Percentiles rank a stretch among this genome's conserved stretches.
Evolutionary conservation across 1,140 invertebrate genomes (phyloP).

Genomic region (Bombyx mori): ASM3026992v2 NC_085128.1:17959501-17960000

Average conservation of each 20-base stretch:
- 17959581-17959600: slow-evolving; percentile 40
- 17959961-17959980: slow-evolving; percentile 38
- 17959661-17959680: slow-evolving; percentile 53
- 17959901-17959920: slow-evolving; percentile 10
- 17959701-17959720: background rate
- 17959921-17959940: slow-evolving; percentile 68
- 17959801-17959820: slow-evolving; percentile 32
- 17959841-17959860: slow-evolving; percentile 53
- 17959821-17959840: slow-evolving; percentile 64
- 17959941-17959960: slow-evolving; percentile 47
- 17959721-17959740: too few species aligned
- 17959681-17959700: slow-evolving; percentile 1
- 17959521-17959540: slow-evolving; percentile 3
- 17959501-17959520: too few species aligned
- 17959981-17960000: slow-evolving; percentile 15
- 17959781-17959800: too few species aligned
- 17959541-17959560: too few species aligned
- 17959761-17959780: too few species aligned
- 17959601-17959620: slow-evolving; percentile 63
- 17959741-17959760: too few species aligned
- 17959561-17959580: slow-evolving; percentile 19
- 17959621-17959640: slow-evolving; percentile 63
- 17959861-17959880: too few species aligned
- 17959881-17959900: too few species aligned
- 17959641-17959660: slow-evolving; percentile 68